Conservation (phyloP, 2,888 invertebrate genomes). For the Torymus texanus region DNA sequence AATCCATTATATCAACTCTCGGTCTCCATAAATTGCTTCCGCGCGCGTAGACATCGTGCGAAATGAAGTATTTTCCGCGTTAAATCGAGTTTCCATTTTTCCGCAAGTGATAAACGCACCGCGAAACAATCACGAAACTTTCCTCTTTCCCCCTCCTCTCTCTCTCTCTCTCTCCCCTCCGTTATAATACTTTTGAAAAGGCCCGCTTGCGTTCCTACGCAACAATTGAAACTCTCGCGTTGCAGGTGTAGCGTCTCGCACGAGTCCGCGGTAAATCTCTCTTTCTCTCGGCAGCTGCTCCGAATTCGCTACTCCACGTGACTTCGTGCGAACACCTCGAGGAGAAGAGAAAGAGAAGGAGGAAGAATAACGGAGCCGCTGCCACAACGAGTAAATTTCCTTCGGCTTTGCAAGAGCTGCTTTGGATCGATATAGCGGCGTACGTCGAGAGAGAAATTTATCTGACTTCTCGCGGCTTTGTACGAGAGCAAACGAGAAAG, state of each 20-base stretch:
- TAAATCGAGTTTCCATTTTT: not conserved
- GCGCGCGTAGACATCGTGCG: not conserved
- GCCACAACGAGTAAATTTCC: too few relatives aligned
- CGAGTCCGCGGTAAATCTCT: conserved; percentile 48
- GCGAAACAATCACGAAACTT: conserved; percentile 23
- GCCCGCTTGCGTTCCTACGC: not conserved
- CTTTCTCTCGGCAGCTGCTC: conserved; percentile 49
- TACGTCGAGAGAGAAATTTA: not conserved
- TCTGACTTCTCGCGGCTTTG: not conserved
- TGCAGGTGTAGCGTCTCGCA: conserved; percentile 26
- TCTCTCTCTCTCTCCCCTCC: too few relatives aligned
- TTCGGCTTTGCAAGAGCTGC: too few relatives aligned
- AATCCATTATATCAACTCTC: too few relatives aligned
- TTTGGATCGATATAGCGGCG: not conserved
- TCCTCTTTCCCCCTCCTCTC: not conserved
- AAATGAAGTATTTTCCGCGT: not conserved
- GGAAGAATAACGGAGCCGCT: too few relatives aligned
- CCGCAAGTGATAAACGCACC: conserved; percentile 11
- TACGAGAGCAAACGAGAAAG: too few relatives aligned
- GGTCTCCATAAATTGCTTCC: too few relatives aligned
- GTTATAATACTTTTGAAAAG: not conserved
- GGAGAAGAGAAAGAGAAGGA: too few relatives aligned
- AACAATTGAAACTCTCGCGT: conserved; percentile 23
- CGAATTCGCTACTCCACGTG: conserved; percentile 19
- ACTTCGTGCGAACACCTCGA: not conserved